Evolutionary conservation across 2,888 invertebrate species (phyloP), one percentile per base, ranked within the genome.

Genomic region (Nudaria mundana): DNA sequence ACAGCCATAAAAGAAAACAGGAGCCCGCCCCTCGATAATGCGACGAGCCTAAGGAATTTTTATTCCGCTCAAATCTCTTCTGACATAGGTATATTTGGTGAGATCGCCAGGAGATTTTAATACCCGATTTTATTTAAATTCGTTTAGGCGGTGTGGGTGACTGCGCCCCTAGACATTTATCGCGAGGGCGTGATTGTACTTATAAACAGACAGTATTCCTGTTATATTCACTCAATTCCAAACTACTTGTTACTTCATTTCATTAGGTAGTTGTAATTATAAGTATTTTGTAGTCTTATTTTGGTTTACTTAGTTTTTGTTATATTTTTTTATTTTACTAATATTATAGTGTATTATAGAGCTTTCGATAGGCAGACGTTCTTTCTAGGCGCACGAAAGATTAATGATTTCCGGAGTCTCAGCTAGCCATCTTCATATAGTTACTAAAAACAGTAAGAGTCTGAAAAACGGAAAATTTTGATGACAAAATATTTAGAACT

Each of bases 1-100:
- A 85, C 86, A 85, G 84, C 86, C 78, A 87, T 89, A 88, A 89
- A 89, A 84, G 85, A 86, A 88, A 86, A 87, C 86, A 87, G 85
- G 71, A 79, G 77, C 70, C 77, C 79, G 74, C 83, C 86, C 85
- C 80, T 79, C 80, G 83, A 84, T 87, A 87, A 86, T 81, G 81
- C 84, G 85, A 81, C 81, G 83, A 76, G 81, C 72, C 73, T 71
- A 69, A 84, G 83, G 88, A 89, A 89, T 89, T 88, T 83, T 87
- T 87, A 85, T 86, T 87, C 76, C 79, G 77, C 75, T 85, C 83
- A 88, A 89, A 88, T 86, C 88, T 87, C 76, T 84, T 77, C 77
- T 83, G 85, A 84, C 85, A 84, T 87, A 85, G 85, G 84, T 86
- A 84, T 85, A 85, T 87, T 85, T 85, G 82, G 78, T 65, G 76